Evolutionary conservation across 2,113 vertebrate genomes (phyloP).

Genomic region (Dendropsophus ebraccatus): DNA sequence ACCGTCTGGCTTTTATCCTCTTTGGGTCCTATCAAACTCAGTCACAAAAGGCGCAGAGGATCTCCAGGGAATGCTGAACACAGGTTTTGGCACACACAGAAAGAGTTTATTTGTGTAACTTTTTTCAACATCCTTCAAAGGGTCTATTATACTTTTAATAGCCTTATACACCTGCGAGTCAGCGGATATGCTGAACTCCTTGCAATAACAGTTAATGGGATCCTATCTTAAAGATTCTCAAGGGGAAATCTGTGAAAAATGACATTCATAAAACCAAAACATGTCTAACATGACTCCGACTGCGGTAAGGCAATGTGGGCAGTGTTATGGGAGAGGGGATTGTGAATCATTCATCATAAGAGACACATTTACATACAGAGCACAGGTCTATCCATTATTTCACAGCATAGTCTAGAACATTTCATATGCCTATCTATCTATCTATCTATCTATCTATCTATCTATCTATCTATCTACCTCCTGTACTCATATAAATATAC

Average conservation of each 20-base stretch:
- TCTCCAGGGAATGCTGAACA: conserved; percentile 42
- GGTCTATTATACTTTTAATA: conserved; percentile 60
- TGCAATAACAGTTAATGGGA: conserved; percentile 58
- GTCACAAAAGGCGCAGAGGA: conserved; percentile 44
- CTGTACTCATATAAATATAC: too few relatives aligned
- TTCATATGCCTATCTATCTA: neutral
- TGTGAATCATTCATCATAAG: conserved; percentile 35
- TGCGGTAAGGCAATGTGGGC: conserved; percentile 13
- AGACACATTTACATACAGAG: neutral
- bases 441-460: neutral
- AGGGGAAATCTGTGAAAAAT: conserved; percentile 48
- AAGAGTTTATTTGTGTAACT: conserved; percentile 59
- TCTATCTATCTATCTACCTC: neutral
- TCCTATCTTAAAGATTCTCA: conserved; percentile 55
- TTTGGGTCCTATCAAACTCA: conserved; percentile 55
- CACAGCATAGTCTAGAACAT: neutral
- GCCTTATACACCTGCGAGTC: conserved; percentile 55
- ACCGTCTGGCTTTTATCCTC: conserved; percentile 56
- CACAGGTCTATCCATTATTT: neutral
- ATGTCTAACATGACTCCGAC: conserved; percentile 44
- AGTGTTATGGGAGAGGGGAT: neutral
- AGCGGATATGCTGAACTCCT: conserved; percentile 54
- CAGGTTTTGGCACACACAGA: conserved; percentile 57
- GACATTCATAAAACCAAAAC: conserved; percentile 47
- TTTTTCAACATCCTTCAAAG: conserved; percentile 56